Conservation (phyloP, 53 echinoderm and acorn worm genomes). For the Zoroaster sp. region DNA sequence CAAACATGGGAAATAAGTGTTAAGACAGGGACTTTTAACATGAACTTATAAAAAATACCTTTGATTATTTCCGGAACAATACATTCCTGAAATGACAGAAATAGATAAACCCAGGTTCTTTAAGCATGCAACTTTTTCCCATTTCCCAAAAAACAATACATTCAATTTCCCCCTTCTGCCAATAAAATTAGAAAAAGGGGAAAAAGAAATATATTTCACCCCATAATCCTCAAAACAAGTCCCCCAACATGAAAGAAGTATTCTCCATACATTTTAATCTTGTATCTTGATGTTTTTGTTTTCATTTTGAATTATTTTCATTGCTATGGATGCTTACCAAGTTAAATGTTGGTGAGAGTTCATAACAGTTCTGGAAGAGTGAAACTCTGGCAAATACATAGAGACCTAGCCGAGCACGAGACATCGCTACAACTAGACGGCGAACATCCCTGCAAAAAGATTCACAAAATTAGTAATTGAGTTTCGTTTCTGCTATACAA, state of each 20-base stretch:
- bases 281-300: too few species aligned
- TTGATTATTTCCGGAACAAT: too few species aligned
- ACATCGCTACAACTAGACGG: constrained; percentile 96
- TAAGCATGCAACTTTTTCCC: too few species aligned
- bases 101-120: too few species aligned
- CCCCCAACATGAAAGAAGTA: background rate
- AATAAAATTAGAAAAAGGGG: background rate
- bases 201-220: background rate
- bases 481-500: background rate
- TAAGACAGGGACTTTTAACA: too few species aligned
- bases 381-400: constrained; percentile 91
- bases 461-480: background rate
- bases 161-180: too few species aligned
- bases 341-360: constrained; percentile 82
- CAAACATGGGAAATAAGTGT: too few species aligned
- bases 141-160: too few species aligned
- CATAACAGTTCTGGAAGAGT: constrained; percentile 98
- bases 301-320: background rate
- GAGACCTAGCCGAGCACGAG: constrained; percentile 90
- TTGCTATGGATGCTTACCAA: constrained; percentile 52
- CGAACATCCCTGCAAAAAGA: constrained; percentile 78
- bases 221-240: background rate
- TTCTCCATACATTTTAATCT: background rate
- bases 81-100: background rate
- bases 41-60: too few species aligned